Percentiles rank a stretch among this genome's conserved stretches.
These are phyloP conservation scores for Orchesella cincta DNA, from an alignment of 1,140 invertebrate genomes.

Conservation along the genomic window DNA sequence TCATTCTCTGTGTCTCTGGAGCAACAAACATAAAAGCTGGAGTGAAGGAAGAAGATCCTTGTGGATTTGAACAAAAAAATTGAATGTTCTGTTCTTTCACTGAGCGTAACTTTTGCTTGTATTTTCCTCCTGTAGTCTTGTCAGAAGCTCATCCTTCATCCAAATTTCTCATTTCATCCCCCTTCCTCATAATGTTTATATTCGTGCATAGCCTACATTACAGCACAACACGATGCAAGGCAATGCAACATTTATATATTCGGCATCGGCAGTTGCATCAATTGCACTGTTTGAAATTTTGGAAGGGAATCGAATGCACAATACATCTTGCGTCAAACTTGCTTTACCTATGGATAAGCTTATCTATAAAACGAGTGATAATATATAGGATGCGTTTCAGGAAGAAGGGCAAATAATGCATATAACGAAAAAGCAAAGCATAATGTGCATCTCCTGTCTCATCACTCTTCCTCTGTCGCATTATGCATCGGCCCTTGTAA, in stretches of 20 bases:
- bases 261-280: too few relatives aligned
- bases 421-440: background rate
- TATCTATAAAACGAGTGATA: too few relatives aligned
- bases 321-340: too few relatives aligned
- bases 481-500: background rate
- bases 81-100: background rate
- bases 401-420: background rate
- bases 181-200: background rate
- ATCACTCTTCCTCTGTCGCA: conserved; percentile 1
- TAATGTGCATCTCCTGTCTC: conserved; percentile 8
- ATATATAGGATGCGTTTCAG: background rate
- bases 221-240: too few relatives aligned
- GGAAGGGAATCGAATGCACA: too few relatives aligned
- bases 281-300: too few relatives aligned
- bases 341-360: too few relatives aligned
- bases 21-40: background rate
- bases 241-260: too few relatives aligned
- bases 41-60: background rate
- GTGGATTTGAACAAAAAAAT: background rate
- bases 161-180: conserved; percentile 9
- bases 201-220: background rate
- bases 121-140: conserved; percentile 13
- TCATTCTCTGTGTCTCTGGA: background rate
- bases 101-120: background rate
- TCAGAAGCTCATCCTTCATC: conserved; percentile 14